Conservation (phyloP, 2,113 vertebrate genomes). For the Dendropsophus ebraccatus region DNA sequence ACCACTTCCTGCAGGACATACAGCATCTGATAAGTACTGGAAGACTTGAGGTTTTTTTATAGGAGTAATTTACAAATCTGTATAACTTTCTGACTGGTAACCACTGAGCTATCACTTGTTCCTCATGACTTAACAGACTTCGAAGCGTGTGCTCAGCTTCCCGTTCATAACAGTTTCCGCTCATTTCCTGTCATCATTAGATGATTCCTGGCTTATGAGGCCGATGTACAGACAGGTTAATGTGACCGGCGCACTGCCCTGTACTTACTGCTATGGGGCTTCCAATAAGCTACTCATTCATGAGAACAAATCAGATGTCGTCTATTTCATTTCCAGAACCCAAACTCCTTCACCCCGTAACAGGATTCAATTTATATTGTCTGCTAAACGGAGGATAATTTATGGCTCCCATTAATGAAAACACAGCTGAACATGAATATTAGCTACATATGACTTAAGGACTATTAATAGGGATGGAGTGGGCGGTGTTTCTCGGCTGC, state of each 20-base stretch:
- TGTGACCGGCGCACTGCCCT: neutral
- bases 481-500: neutral
- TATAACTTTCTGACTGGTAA: too few species aligned
- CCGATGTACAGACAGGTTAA: neutral
- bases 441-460: conserved; percentile 13
- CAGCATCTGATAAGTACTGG: too few species aligned
- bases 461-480: conserved; percentile 36
- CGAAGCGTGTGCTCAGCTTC: neutral
- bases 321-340: neutral
- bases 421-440: conserved; percentile 5
- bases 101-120: too few species aligned
- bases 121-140: neutral
- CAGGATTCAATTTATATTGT: neutral
- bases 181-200: neutral
- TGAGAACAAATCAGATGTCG: neutral
- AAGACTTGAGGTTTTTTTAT: too few species aligned
- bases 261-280: neutral
- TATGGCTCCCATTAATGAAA: conserved; percentile 29
- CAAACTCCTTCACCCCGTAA: neutral
- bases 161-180: neutral
- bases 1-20: too few species aligned
- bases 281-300: neutral
- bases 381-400: conserved; percentile 13
- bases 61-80: too few species aligned
- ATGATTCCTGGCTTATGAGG: neutral